Percentiles rank a stretch among this genome's conserved stretches.
Conservation (phyloP, 92 coral and sea anemone genomes). For the Phenganax marumi region DNA sequence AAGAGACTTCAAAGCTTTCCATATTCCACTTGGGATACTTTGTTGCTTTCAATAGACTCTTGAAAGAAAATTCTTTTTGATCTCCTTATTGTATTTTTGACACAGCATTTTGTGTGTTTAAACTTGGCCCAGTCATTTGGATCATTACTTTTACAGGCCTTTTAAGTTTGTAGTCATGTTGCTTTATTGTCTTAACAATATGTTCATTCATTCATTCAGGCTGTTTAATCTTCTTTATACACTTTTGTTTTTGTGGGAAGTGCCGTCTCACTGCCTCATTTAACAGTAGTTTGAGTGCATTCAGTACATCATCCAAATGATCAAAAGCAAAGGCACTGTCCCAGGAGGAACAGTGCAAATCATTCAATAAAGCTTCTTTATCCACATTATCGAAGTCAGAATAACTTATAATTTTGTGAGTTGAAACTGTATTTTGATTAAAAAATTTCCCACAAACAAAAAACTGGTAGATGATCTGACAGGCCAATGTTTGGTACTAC, state of each 20-base stretch:
- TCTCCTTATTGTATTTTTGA: constrained; percentile 43
- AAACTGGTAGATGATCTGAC: constrained; percentile 51
- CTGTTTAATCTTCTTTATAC: constrained; percentile 31
- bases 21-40: constrained; percentile 19
- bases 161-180: constrained; percentile 37
- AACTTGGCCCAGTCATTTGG: constrained; percentile 40
- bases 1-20: constrained; percentile 49
- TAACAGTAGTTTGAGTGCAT: constrained; percentile 45
- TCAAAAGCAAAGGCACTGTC: constrained; percentile 41
- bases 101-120: constrained; percentile 50
- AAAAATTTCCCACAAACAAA: constrained; percentile 54
- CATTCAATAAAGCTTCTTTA: constrained; percentile 8
- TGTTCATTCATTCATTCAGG: constrained; percentile 42
- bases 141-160: constrained; percentile 34
- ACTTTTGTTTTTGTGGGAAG: constrained; percentile 43
- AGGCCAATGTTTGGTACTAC: constrained; percentile 47
- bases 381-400: constrained; percentile 36
- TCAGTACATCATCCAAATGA: constrained; percentile 40
- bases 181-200: constrained; percentile 25
- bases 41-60: constrained; percentile 48
- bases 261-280: constrained; percentile 35
- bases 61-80: constrained; percentile 45
- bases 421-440: constrained; percentile 14
- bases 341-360: constrained; percentile 28
- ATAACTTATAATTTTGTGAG: constrained; percentile 42